Base-by-base conservation (phyloP, 2,888 invertebrate species). In the Drosophila multiciliata region DNA sequence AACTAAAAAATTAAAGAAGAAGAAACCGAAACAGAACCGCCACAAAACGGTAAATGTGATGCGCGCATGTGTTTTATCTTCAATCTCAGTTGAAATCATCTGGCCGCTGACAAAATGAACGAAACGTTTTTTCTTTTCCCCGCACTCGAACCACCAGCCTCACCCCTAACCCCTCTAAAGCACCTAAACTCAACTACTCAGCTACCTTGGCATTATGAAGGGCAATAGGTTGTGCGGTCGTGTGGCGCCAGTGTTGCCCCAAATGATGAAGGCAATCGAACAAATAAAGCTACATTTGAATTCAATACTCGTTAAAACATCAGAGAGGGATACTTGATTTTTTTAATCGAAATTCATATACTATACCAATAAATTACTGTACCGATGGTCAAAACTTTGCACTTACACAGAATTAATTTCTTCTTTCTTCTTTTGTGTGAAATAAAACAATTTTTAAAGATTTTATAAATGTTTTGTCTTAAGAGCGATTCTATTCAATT, bases 61-160 rank as follows among this genome's bases (percentile, higher is more conserved):
- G 85, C 88, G 85, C 85, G 85, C 85, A 86, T 89, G 85, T 86
- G 82, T 85, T 89, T 85, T 85, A 89, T 85, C 85, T 85, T 87
- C 77, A 90, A 88, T 86, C 89, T 90, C 89, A 86, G 89, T 69
- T 76, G 61, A 88, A 88, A 88, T 87, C 81, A 86, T 82, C 86
- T 85, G 86, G 87, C 68, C 75, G 52, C 65, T 50, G 42, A 70
- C 74, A 74, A 73, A 74, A 66, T 63, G 72, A 61, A 68, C 68
- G 69, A 55, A 68, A 42, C 54, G 49, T 32, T 64, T 48, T 7
- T 50, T 38, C 35, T 54, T 66, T 58, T 58, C 20, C 15, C 32
- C 20, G n/a, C 50, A 32, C 59, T 45, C 17, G 9, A 12, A 15
- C 23, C 20, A 11, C 29, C 29, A n/a, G 17, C 1, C n/a, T 29